Percentiles rank a stretch among this genome's conserved stretches.
Evolutionary conservation across 2,888 invertebrate species (phyloP).

Genomic region (Xestia ashworthii): DNA sequence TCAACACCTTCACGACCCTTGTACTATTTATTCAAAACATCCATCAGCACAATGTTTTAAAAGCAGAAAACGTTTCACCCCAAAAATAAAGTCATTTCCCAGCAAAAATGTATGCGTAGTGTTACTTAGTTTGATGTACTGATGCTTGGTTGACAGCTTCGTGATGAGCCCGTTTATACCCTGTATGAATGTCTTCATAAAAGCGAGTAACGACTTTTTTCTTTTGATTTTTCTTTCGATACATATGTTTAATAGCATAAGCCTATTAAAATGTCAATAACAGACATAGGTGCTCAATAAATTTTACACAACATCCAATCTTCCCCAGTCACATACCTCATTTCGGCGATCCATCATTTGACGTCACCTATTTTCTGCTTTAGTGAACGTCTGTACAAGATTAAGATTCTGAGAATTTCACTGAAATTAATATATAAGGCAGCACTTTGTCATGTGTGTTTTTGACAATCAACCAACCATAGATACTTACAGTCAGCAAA

Average conservation of each 20-base stretch:
- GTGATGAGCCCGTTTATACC: no score
- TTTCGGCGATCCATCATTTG: neutral
- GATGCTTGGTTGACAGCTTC: no score
- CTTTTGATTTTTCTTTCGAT: neutral
- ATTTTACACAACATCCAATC: slow-evolving; percentile 2
- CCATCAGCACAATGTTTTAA: no score
- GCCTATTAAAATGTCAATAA: neutral
- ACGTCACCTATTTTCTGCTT: slow-evolving; percentile 9
- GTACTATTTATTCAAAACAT: no score
- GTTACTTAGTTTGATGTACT: no score
- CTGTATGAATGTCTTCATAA: neutral
- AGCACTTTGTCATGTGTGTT: slow-evolving; percentile 6
- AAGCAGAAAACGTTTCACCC: no score
- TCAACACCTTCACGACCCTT: no score
- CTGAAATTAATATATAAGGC: slow-evolving; percentile 11
- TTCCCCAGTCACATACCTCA: neutral
- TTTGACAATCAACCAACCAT: neutral
- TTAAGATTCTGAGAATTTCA: slow-evolving; percentile 3
- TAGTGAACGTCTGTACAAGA: slow-evolving; percentile 1
- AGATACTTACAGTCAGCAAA: neutral
- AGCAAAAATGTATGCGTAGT: no score
- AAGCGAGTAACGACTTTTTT: neutral
- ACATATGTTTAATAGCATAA: neutral
- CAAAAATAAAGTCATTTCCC: no score
- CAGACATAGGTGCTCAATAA: neutral